Conservation (phyloP, 2,113 vertebrate species). For the Macrotus californicus region DNA sequence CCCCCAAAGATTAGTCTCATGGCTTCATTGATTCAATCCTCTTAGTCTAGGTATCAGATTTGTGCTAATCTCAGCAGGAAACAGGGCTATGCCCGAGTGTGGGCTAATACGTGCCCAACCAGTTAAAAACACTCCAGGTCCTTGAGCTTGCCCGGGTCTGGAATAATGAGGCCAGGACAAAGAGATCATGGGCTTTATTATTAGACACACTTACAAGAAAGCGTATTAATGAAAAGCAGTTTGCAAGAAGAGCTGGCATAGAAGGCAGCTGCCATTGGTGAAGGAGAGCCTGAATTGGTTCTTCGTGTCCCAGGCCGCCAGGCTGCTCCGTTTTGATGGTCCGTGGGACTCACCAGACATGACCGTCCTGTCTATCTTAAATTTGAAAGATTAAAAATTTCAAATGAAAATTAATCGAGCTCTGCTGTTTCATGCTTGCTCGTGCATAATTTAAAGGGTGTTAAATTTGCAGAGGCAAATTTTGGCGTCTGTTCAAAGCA, state of each 20-base stretch:
- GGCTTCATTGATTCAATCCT: background rate
- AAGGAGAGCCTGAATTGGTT: background rate
- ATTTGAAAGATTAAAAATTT: background rate
- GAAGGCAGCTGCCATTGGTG: constrained; percentile 41
- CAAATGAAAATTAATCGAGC: background rate
- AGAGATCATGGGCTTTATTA: constrained; percentile 59
- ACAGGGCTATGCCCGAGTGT: background rate
- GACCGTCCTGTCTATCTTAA: background rate
- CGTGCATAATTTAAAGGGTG: background rate
- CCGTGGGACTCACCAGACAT: background rate
- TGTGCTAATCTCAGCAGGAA: constrained; percentile 58
- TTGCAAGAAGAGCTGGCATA: constrained; percentile 37
- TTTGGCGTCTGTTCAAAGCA: background rate
- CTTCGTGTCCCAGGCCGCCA: background rate
- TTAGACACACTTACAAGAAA: constrained; percentile 56
- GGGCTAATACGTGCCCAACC: constrained; percentile 52
- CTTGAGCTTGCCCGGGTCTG: constrained; percentile 13
- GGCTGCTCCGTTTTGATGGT: background rate
- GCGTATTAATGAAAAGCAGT: constrained; percentile 62
- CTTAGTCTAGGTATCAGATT: constrained; percentile 43
- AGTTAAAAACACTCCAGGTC: constrained; percentile 23
- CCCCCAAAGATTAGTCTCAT: background rate
- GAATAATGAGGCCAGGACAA: constrained; percentile 65
- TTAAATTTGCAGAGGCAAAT: background rate
- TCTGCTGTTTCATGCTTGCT: background rate